Percentiles rank a stretch among this genome's conserved stretches.
Conservation (phyloP, 64 coral and sea anemone genomes). For the Stylophora pistillata region DNA sequence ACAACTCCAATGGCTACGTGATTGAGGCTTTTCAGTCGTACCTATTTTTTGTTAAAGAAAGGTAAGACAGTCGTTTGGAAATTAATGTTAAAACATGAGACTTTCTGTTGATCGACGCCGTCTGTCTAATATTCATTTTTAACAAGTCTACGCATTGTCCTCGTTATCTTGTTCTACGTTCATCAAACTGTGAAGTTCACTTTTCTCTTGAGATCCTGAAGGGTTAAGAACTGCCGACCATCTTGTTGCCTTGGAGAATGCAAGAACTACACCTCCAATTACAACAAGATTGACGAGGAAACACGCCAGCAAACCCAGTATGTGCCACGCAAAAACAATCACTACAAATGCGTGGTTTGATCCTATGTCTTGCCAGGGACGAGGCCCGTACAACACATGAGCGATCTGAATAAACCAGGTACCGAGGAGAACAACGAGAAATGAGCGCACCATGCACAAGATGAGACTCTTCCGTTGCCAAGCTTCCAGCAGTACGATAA, state of each 20-base stretch:
- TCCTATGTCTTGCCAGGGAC: neutral
- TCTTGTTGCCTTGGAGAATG: no score
- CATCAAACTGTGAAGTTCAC: constrained; percentile 34
- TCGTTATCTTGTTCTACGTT: constrained; percentile 29
- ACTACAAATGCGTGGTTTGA: neutral
- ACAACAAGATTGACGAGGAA: neutral
- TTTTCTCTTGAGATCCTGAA: constrained; percentile 4
- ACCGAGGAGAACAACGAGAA: constrained; percentile 59
- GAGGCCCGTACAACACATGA: neutral
- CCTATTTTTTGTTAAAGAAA: no score
- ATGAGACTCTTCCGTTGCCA: constrained; percentile 44
- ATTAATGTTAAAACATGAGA: no score
- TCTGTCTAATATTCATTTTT: neutral
- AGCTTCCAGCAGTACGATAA: constrained; percentile 40
- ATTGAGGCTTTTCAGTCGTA: no score
- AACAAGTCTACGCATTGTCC: constrained; percentile 3
- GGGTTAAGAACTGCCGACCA: constrained; percentile 11
- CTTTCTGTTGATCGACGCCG: no score
- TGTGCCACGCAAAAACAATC: neutral
- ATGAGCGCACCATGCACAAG: constrained; percentile 39
- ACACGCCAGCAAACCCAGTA: neutral
- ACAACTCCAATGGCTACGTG: no score
- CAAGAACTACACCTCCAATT: neutral
- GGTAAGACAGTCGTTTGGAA: no score
- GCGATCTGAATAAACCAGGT: constrained; percentile 57